Conservation (phyloP, 2,797 vertebrate genomes). For the Sciurus carolinensis region DNA sequence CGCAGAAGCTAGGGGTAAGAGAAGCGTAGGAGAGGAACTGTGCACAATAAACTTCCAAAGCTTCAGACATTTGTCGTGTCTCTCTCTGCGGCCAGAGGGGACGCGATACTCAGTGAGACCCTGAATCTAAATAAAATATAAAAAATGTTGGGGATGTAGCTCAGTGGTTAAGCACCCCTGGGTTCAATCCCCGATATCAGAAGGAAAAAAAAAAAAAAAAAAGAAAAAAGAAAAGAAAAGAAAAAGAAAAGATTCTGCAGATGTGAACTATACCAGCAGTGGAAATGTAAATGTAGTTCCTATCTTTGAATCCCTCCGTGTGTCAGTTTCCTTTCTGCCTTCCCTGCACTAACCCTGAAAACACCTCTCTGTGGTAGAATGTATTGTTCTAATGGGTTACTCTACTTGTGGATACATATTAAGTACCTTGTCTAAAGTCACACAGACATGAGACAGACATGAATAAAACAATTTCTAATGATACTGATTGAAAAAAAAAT, state of each 20-base stretch:
- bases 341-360: not conserved
- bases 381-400: not conserved
- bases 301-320: not conserved
- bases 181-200: not conserved
- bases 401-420: not conserved
- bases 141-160: no score
- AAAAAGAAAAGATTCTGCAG: not conserved
- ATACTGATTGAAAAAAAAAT: constrained; percentile 32
- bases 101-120: no score
- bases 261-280: not conserved
- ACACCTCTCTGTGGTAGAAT: not conserved
- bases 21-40: no score
- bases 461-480: constrained; percentile 70
- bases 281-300: not conserved
- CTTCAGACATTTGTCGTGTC: no score
- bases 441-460: constrained; percentile 18
- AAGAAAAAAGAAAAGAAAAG: no score
- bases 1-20: no score
- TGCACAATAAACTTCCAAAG: no score
- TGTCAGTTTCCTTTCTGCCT: not conserved
- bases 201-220: no score
- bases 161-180: no score
- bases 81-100: no score
- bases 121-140: no score
- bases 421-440: not conserved